phyloP scores from a whole-genome alignment of 1,140 invertebrate species.

The Thaumetopoea pityocampa region DNA sequence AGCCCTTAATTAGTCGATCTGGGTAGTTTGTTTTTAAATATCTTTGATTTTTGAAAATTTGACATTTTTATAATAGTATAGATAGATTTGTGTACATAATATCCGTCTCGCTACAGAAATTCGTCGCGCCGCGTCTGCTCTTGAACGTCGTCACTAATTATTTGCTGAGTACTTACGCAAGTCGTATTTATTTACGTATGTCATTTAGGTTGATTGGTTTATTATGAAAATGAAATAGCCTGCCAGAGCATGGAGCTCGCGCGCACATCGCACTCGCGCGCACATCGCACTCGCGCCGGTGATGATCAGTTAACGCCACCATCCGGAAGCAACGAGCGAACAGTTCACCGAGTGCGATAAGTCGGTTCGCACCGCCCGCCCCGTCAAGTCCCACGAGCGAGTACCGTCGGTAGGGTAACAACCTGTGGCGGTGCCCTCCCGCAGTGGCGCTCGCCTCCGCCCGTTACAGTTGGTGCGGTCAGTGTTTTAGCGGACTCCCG shows the following conservation, averaged over 20 bases:
- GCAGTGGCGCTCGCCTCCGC: conserved; percentile 32
- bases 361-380: background rate
- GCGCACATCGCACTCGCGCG: background rate
- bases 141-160: background rate
- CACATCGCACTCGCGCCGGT: background rate
- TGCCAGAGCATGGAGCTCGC: conserved; percentile 10
- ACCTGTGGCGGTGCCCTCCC: conserved; percentile 42
- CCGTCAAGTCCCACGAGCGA: conserved; percentile 5
- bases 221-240: conserved; percentile 3
- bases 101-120: no score
- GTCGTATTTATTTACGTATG: conserved; percentile 5
- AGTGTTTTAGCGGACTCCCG: conserved; percentile 30
- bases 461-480: conserved; percentile 39
- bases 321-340: no score
- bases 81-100: no score
- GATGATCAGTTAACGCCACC: background rate
- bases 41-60: no score
- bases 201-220: conserved; percentile 10
- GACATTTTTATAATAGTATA: no score
- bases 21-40: no score
- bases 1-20: no score
- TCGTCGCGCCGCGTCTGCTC: no score
- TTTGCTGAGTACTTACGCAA: conserved; percentile 4
- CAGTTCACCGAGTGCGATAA: no score
- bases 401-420: conserved; percentile 28